phyloP scores from a whole-genome alignment of 2,888 invertebrate genomes.

The Drosophila subsilvestris region DNA sequence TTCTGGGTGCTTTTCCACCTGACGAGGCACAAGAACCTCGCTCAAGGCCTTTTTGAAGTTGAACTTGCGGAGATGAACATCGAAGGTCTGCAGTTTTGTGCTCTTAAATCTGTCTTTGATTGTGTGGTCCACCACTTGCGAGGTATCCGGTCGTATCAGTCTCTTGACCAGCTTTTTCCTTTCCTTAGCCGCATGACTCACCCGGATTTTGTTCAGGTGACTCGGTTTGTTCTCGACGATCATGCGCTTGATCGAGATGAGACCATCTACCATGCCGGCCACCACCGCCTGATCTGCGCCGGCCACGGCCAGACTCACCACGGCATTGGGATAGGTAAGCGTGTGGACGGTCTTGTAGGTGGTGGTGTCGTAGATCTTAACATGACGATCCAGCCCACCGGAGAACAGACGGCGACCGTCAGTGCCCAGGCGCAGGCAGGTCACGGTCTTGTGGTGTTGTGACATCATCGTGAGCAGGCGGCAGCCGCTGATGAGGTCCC shows the following conservation, averaged over 20 bases:
- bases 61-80: conserved; percentile 90
- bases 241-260: conserved; percentile 93
- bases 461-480: conserved; percentile 92
- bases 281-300: conserved; percentile 92
- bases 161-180: background rate
- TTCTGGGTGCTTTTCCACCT: conserved; percentile 89
- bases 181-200: background rate
- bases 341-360: conserved; percentile 95
- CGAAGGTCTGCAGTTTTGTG: conserved; percentile 84
- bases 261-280: conserved; percentile 96
- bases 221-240: conserved; percentile 85
- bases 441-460: conserved; percentile 98
- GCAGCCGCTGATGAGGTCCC: conserved; percentile 94
- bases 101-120: conserved; percentile 83
- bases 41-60: conserved; percentile 92
- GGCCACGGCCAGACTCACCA: conserved; percentile 92
- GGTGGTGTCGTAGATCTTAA: conserved; percentile 95
- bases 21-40: conserved; percentile 87
- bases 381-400: conserved; percentile 95
- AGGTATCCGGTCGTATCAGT: background rate
- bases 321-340: conserved; percentile 94
- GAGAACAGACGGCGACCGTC: conserved; percentile 93
- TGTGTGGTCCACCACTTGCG: conserved; percentile 85
- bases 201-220: conserved; percentile 73
- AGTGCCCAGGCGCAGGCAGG: conserved; percentile 92